Conservation (phyloP, 2,113 vertebrate genomes). For the Rousettus leschenaultii region DNA sequence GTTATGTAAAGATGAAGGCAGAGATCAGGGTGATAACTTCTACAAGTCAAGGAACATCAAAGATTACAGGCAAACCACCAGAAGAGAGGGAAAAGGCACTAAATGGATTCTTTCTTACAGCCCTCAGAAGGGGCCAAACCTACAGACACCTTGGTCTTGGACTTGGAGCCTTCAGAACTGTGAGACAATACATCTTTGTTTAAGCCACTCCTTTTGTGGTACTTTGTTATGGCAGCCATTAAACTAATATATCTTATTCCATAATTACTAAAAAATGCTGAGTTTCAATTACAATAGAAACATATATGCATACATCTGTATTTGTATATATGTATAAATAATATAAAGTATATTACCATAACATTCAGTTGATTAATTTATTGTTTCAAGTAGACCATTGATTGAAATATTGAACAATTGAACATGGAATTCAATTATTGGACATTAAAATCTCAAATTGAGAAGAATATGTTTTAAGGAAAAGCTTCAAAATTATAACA, state of each 20-base stretch:
- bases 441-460: neutral
- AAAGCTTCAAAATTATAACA: constrained; percentile 11
- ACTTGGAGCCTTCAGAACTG: neutral
- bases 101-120: neutral
- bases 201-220: neutral
- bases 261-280: neutral
- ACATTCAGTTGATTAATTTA: neutral
- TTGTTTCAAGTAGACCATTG: neutral
- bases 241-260: neutral
- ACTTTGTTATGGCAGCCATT: neutral
- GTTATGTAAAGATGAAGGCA: neutral
- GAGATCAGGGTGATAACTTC: neutral
- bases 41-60: neutral
- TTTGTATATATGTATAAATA: neutral
- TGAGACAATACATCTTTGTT: neutral
- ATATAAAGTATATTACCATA: neutral
- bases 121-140: neutral
- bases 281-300: constrained; percentile 3
- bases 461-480: neutral
- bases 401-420: constrained; percentile 11
- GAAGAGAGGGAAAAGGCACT: neutral
- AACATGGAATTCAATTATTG: neutral
- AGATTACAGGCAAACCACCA: neutral
- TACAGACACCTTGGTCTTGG: neutral
- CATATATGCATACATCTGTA: neutral